Evolutionary conservation across 1,140 invertebrate species (phyloP).

Genomic region (Papilio polyxenes): DNA sequence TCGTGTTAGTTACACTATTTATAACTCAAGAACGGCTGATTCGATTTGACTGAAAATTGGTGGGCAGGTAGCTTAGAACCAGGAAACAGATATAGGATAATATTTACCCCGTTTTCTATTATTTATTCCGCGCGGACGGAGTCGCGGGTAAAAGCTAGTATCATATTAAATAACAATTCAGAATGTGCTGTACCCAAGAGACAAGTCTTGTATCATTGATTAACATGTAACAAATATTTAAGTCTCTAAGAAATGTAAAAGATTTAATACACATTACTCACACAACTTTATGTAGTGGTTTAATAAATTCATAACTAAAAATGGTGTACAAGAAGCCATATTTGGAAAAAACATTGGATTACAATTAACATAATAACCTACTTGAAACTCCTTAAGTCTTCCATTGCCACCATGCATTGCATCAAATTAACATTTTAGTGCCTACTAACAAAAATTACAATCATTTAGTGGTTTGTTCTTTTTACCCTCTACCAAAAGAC

Average conservation of each 20-base stretch:
- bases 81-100: too few relatives aligned
- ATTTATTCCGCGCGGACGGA: too few relatives aligned
- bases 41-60: too few relatives aligned
- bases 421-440: background rate
- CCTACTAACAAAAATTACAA: too few relatives aligned
- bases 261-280: background rate
- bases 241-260: background rate
- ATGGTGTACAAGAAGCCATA: background rate
- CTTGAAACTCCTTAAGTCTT: background rate
- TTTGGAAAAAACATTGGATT: background rate
- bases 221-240: background rate
- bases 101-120: too few relatives aligned
- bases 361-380: background rate
- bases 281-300: background rate
- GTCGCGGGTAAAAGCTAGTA: too few relatives aligned
- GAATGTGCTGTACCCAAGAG: background rate
- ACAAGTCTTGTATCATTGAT: background rate
- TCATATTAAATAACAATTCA: background rate
- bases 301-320: background rate
- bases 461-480: too few relatives aligned
- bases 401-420: too few relatives aligned
- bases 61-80: too few relatives aligned
- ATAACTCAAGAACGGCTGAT: too few relatives aligned
- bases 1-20: too few relatives aligned
- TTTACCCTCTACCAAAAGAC: too few relatives aligned